A percentile compares a stretch with the other conserved stretches of the same genome.
Conservation (phyloP, 1,140 invertebrate genomes). For the Musca domestica region DNA sequence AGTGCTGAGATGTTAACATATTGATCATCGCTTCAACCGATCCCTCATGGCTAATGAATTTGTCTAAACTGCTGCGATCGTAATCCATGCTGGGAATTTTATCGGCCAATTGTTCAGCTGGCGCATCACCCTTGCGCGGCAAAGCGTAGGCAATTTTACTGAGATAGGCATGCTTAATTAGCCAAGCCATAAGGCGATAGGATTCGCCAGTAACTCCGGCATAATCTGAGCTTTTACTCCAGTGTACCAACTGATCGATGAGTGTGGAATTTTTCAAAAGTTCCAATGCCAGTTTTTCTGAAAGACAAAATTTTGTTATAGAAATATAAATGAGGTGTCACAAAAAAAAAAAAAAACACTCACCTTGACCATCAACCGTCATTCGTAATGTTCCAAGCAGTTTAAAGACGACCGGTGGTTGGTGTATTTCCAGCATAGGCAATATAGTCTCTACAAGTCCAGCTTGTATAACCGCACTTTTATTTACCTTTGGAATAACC, state of each 20-base stretch:
- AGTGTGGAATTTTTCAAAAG: constrained; percentile 47
- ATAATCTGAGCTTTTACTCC: constrained; percentile 76
- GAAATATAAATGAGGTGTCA: constrained; percentile 2
- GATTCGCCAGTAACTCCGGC: constrained; percentile 84
- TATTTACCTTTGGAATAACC: constrained; percentile 76
- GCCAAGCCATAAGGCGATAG: constrained; percentile 75
- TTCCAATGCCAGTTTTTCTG: constrained; percentile 46
- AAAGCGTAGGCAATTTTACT: constrained; percentile 47
- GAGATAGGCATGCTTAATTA: constrained; percentile 70
- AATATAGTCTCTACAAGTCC: constrained; percentile 73
- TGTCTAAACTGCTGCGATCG: constrained; percentile 60
- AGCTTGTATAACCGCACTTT: constrained; percentile 67
- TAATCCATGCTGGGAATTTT: constrained; percentile 42
- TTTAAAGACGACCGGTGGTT: constrained; percentile 81
- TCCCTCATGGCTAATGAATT: constrained; percentile 64
- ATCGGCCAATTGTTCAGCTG: constrained; percentile 39
- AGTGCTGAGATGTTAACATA: constrained; percentile 78
- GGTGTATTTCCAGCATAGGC: constrained; percentile 70
- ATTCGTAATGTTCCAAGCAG: constrained; percentile 81
- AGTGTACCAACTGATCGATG: constrained; percentile 64
- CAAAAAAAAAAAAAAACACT: constrained; percentile 31
- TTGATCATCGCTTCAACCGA: constrained; percentile 71
- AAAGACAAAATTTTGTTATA: constrained; percentile 11
- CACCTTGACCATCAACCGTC: constrained; percentile 74
- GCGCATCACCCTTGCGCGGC: constrained; percentile 48